A percentile compares a stretch with the other conserved stretches of the same genome.
Conservation (phyloP, 2,113 vertebrate genomes). For the Catharus bicknelli region DNA sequence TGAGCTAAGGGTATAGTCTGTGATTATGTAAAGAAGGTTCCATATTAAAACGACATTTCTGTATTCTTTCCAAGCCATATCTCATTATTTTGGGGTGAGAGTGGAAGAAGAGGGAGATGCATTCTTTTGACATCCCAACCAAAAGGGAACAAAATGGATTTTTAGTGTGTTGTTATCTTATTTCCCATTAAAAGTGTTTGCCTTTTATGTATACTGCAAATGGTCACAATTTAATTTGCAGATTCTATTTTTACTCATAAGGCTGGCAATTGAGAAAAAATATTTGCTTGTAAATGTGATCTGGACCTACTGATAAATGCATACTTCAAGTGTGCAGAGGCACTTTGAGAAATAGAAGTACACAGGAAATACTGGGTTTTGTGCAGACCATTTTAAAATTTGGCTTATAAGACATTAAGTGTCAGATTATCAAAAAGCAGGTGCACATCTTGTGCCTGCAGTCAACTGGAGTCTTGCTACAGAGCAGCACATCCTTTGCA, state of each 20-base stretch:
- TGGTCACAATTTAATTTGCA: conserved; percentile 28
- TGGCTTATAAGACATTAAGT: background rate
- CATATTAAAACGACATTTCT: background rate
- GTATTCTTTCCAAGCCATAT: background rate
- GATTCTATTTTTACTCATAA: background rate
- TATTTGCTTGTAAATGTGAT: background rate
- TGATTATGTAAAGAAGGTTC: background rate
- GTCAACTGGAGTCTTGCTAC: background rate
- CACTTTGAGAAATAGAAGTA: background rate
- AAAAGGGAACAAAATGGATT: background rate
- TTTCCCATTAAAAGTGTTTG: conserved; percentile 12
- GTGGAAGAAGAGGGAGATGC: background rate
- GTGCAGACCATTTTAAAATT: background rate
- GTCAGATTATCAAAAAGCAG: background rate
- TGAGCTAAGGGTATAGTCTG: background rate
- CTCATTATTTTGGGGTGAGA: conserved; percentile 6
- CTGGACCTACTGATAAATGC: background rate
- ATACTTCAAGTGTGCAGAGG: background rate
- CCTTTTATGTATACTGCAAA: conserved; percentile 10
- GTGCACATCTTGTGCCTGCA: background rate
- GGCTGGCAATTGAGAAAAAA: background rate
- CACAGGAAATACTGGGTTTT: background rate
- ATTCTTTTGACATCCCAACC: background rate
- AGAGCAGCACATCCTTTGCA: conserved; percentile 5
- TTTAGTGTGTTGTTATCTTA: conserved; percentile 14